Evolutionary conservation across 2,113 vertebrate genomes (phyloP).

Genomic region (Isichthys henryi): DNA sequence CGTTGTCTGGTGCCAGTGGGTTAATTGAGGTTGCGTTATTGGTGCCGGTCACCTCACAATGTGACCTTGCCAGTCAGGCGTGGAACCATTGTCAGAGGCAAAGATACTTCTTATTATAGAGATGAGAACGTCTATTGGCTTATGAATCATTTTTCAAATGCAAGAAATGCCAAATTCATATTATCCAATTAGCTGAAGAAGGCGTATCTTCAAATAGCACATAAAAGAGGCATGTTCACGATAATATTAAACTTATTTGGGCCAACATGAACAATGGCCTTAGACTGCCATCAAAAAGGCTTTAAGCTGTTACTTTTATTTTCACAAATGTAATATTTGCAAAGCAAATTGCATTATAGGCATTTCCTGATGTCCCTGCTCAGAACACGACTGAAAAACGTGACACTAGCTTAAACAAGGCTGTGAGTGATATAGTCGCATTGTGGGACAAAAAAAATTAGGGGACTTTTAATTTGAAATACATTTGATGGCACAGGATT

Average conservation of each 20-base stretch:
- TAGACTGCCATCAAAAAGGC: too few relatives aligned
- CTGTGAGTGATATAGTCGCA: background rate
- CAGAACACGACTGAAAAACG: background rate
- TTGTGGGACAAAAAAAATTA: background rate
- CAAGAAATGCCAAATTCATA: background rate
- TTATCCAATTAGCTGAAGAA: background rate
- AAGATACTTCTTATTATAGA: background rate
- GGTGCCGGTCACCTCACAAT: background rate
- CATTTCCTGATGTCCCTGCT: background rate
- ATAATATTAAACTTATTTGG: background rate
- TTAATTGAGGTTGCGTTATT: constrained; percentile 18
- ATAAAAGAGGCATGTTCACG: background rate
- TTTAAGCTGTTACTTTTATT: background rate
- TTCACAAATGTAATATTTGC: background rate
- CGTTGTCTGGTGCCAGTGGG: constrained; percentile 13
- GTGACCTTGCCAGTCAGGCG: background rate
- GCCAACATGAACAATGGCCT: background rate
- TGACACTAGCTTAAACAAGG: background rate
- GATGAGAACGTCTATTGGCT: background rate
- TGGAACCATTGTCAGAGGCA: background rate
- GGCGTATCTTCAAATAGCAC: background rate
- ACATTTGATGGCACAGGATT: too few relatives aligned
- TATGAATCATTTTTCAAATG: background rate
- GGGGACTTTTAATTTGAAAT: background rate
- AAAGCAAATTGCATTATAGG: background rate